Conservation (phyloP, 2,888 invertebrate genomes). For the Odontothrips loti region DNA sequence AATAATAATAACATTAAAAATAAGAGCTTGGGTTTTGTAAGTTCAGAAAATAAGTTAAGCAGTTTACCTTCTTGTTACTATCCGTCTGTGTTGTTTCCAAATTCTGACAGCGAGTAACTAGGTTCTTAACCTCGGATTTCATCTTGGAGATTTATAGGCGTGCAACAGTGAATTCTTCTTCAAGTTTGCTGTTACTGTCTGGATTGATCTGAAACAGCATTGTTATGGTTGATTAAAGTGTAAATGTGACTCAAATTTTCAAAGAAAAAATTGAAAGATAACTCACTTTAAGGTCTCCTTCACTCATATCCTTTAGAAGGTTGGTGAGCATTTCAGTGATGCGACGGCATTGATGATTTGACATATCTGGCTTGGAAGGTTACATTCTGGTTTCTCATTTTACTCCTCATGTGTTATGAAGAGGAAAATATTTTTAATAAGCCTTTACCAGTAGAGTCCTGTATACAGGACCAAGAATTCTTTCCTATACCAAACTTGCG, state of each 20-base stretch:
- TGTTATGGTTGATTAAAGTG: neutral
- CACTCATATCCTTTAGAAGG: slow-evolving; percentile 87
- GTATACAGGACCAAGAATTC: no score
- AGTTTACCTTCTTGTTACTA: slow-evolving; percentile 76
- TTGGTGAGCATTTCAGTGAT: slow-evolving; percentile 92
- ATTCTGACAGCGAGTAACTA: slow-evolving; percentile 83
- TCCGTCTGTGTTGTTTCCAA: slow-evolving; percentile 85
- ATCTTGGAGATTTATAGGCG: slow-evolving; percentile 96
- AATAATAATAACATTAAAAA: neutral
- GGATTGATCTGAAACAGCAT: slow-evolving; percentile 52
- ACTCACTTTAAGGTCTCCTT: slow-evolving; percentile 56
- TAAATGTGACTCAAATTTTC: neutral
- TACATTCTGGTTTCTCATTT: no score
- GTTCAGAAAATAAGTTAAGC: slow-evolving; percentile 18
- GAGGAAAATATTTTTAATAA: no score
- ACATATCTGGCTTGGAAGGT: no score
- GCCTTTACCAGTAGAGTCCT: no score
- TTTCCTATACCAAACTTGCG: no score
- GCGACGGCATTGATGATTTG: slow-evolving; percentile 89
- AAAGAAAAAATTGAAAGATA: neutral
- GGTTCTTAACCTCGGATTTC: slow-evolving; percentile 97
- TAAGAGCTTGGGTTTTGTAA: neutral
- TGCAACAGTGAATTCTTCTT: slow-evolving; percentile 98
- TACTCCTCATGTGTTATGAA: no score
- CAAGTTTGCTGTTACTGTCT: slow-evolving; percentile 76